Evolutionary conservation across 2,888 invertebrate species (phyloP).

Genomic region (Osmoderma eremita): DNA sequence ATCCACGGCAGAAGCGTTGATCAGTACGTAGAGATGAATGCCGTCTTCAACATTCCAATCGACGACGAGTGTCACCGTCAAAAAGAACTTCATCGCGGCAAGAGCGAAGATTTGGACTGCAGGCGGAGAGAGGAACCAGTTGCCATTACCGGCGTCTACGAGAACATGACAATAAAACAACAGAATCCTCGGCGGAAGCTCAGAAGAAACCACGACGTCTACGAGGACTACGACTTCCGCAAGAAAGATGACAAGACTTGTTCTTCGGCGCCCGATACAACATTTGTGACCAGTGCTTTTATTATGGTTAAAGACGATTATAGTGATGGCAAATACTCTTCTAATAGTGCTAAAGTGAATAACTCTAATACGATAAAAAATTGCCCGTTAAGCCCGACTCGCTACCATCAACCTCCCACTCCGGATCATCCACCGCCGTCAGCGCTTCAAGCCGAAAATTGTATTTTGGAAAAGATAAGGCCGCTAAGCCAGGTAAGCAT

Average conservation of each 20-base stretch:
- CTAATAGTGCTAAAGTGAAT: constrained; percentile 54
- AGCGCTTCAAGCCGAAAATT: constrained; percentile 86
- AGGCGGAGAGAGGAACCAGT: constrained; percentile 70
- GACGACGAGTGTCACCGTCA: constrained; percentile 59
- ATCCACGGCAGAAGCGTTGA: constrained; percentile 80
- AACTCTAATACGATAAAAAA: constrained; percentile 48
- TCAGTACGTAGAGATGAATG: constrained; percentile 81
- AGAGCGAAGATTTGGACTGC: constrained; percentile 62
- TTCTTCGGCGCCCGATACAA: constrained; percentile 61
- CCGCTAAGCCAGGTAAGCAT: constrained; percentile 89
- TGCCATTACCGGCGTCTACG: constrained; percentile 78
- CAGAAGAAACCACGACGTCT: constrained; percentile 70
- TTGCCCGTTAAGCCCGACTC: constrained; percentile 85
- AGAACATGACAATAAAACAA: constrained; percentile 76
- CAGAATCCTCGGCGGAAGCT: constrained; percentile 79
- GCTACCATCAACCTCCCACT: constrained; percentile 91
- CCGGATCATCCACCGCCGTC: constrained; percentile 95
- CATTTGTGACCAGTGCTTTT: constrained; percentile 68
- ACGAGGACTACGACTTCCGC: constrained; percentile 72
- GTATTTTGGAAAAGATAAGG: constrained; percentile 89
- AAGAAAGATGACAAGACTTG: constrained; percentile 49
- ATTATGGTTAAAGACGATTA: constrained; percentile 65
- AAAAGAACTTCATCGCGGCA: constrained; percentile 62
- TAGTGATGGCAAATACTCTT: constrained; percentile 59
- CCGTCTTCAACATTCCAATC: constrained; percentile 64